A percentile compares a stretch with the other conserved stretches of the same genome.
Evolutionary conservation across 1,140 invertebrate genomes (phyloP).

Genomic region (Agrypnia vestita): DNA sequence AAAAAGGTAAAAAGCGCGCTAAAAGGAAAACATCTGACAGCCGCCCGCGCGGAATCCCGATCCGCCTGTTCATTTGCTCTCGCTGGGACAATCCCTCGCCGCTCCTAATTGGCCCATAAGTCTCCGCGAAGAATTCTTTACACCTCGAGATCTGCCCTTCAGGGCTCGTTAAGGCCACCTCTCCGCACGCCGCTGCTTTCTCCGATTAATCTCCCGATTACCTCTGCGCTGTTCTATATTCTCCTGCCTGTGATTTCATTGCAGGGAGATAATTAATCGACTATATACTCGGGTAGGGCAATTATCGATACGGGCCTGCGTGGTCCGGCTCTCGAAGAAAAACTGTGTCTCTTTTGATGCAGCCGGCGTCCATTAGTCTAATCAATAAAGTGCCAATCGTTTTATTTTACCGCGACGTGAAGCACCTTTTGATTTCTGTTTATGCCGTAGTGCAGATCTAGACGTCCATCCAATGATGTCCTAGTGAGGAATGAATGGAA

Average conservation of each 20-base stretch:
- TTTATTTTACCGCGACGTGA: neutral
- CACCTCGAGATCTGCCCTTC: neutral
- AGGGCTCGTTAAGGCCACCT: too few relatives aligned
- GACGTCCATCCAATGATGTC: too few relatives aligned
- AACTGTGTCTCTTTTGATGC: neutral
- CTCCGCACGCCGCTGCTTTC: too few relatives aligned
- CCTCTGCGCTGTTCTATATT: too few relatives aligned
- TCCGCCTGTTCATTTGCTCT: slow-evolving; percentile 1
- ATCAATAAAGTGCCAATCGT: slow-evolving; percentile 1
- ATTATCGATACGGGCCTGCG: too few relatives aligned
- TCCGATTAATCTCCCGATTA: too few relatives aligned
- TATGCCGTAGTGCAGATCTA: too few relatives aligned
- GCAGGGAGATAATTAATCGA: too few relatives aligned
- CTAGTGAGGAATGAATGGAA: too few relatives aligned
- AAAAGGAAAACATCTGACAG: neutral
- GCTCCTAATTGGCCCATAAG: neutral
- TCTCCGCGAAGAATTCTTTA: neutral
- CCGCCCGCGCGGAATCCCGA: neutral
- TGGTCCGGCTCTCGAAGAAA: neutral
- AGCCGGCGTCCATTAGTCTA: slow-evolving; percentile 22
- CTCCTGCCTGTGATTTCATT: too few relatives aligned
- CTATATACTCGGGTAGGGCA: too few relatives aligned
- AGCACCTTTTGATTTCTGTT: too few relatives aligned
- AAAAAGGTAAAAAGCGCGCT: neutral
- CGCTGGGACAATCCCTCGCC: neutral